Evolutionary conservation across 2,888 invertebrate species (phyloP).

Genomic region (Sabatieria punctata): DNA sequence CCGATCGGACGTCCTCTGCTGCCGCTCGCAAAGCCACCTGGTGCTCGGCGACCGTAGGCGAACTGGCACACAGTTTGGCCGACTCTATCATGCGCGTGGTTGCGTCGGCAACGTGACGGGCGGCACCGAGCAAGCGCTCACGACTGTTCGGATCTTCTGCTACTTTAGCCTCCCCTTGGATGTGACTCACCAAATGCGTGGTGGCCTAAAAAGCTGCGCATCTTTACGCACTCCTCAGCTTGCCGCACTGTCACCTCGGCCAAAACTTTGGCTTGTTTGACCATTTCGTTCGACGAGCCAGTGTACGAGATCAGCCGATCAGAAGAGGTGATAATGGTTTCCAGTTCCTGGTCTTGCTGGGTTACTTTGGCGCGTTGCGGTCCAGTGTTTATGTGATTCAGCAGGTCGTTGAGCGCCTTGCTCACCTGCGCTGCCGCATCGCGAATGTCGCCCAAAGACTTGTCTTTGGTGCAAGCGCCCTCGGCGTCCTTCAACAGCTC

Average conservation of each 20-base stretch:
- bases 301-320: slow-evolving; percentile 57
- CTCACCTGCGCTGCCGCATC: slow-evolving; percentile 68
- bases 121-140: slow-evolving; percentile 72
- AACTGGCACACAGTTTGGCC: slow-evolving; percentile 45
- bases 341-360: slow-evolving; percentile 60
- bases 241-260: no score
- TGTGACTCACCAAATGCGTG: slow-evolving; percentile 75
- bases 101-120: slow-evolving; percentile 79
- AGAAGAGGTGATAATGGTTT: slow-evolving; percentile 70
- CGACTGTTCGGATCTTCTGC: slow-evolving; percentile 74
- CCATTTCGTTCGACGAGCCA: slow-evolving; percentile 55
- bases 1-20: slow-evolving; percentile 78
- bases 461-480: slow-evolving; percentile 45
- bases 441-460: slow-evolving; percentile 54
- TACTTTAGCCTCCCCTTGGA: slow-evolving; percentile 79
- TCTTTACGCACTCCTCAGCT: neutral
- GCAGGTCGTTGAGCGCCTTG: slow-evolving; percentile 64
- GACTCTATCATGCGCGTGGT: slow-evolving; percentile 83
- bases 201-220: slow-evolving; percentile 47
- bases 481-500: slow-evolving; percentile 52
- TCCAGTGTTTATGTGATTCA: slow-evolving; percentile 63
- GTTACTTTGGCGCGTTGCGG: slow-evolving; percentile 39
- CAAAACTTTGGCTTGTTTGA: slow-evolving; percentile 65
- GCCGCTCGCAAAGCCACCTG: slow-evolving; percentile 58
- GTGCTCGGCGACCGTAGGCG: slow-evolving; percentile 43